Base-by-base conservation (phyloP, 2,888 invertebrate species). In the Alloscopus bannaensis region DNA sequence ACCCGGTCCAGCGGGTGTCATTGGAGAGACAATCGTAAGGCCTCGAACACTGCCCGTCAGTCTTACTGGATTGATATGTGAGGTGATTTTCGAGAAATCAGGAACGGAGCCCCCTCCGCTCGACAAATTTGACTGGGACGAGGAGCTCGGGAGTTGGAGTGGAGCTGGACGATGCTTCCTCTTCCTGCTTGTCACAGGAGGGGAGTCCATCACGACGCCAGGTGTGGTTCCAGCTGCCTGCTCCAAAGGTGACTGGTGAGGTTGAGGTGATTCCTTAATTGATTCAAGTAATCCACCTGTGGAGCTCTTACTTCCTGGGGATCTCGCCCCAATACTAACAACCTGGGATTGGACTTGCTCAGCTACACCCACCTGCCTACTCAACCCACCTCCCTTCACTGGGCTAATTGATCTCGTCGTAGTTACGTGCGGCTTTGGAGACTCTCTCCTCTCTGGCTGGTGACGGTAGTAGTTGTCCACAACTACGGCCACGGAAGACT, bases 281-380 rank as follows among this genome's bases (percentile, higher is more conserved):
- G 75, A 66, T 66, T 75, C 75, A n/a, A 75, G 59, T 28, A 75
- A 66, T 66, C 66, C 75, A 75, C 66, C 75, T 75, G 65, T 75
- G 47, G 73, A 55, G 65, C 73, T 52, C 29, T 75, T 66, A 50
- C 8, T 8, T 66, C 66, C 75, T n/a, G 47, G 75, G n/a, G 66
- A 66, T 75, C 66, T 29, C 52, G 45, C 40, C 6, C 24, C 29
- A 28, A 50, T 13, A 60, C 22, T 26, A 26, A 18, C 70, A 47
- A 36, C 31, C 29, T 11, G 24, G 20, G 26, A n/a, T 29, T 29
- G 29, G 13, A 24, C 6, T n/a, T n/a, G n/a, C n/a, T n/a, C n/a
- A n/a, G n/a, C n/a, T n/a, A n/a, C n/a, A n/a, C n/a, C 22, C 68
- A n/a, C 13, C n/a, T n/a, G n/a, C n/a, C n/a, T n/a, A n/a, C n/a